phyloP scores from a whole-genome alignment of 2,113 vertebrate species.

The Caretta caretta region DNA sequence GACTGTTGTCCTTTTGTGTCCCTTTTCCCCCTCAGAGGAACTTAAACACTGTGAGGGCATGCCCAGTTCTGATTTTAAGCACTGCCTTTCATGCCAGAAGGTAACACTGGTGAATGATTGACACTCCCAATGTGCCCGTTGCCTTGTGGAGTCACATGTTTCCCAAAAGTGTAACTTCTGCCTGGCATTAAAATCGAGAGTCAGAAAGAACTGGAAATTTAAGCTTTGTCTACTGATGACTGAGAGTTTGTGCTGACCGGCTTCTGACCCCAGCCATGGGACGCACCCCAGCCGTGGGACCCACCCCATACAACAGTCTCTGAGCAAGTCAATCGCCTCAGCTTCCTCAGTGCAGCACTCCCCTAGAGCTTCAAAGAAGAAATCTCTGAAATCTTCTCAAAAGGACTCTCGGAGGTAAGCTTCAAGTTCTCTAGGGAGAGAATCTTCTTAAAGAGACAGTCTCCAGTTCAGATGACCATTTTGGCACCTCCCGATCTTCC shows the following conservation, averaged over 20 bases:
- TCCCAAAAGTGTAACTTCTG: background rate
- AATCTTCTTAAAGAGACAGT: too few species aligned
- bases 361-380: background rate
- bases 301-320: background rate
- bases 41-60: background rate
- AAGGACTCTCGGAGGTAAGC: too few species aligned
- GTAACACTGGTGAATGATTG: background rate
- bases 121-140: background rate
- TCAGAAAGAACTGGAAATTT: background rate
- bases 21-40: background rate
- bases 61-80: background rate
- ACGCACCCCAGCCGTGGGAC: too few species aligned
- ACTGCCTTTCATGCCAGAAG: background rate
- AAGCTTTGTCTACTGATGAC: background rate
- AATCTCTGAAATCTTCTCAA: too few species aligned
- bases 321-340: background rate
- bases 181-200: background rate
- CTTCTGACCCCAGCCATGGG: too few species aligned
- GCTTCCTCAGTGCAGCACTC: background rate
- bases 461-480: too few species aligned
- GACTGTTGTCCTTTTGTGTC: background rate
- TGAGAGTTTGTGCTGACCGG: too few species aligned
- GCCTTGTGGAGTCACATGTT: background rate
- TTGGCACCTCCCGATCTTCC: too few species aligned
- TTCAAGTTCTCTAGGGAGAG: too few species aligned